These are phyloP conservation scores for Cheiracanthium punctorium DNA, from an alignment of 2,888 invertebrate genomes.

Conservation along the genomic window DNA sequence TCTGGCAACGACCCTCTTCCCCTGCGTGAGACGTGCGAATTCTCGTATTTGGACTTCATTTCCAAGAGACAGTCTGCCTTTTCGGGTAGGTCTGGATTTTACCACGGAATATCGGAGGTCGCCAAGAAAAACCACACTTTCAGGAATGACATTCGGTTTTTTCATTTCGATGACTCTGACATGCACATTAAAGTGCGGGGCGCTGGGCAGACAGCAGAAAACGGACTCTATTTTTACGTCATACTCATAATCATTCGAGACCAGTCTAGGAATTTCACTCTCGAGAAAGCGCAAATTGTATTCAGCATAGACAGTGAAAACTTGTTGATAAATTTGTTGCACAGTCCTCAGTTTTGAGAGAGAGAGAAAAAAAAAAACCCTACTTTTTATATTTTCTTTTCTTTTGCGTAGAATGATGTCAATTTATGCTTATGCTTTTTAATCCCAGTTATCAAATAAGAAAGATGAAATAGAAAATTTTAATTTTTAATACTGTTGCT, in stretches of 20 bases:
- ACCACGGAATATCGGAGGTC: conserved; percentile 55
- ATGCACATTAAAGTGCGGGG: conserved; percentile 60
- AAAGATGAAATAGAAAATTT: too few species aligned
- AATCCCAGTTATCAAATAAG: too few species aligned
- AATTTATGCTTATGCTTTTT: too few species aligned
- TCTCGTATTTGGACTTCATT: conserved; percentile 49
- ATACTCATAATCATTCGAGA: conserved; percentile 48
- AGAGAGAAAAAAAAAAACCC: too few species aligned
- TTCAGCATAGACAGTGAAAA: conserved; percentile 60
- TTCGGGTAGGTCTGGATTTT: conserved; percentile 51
- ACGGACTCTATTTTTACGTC: conserved; percentile 49
- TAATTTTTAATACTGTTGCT: too few species aligned
- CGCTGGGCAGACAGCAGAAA: conserved; percentile 48
- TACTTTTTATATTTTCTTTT: too few species aligned
- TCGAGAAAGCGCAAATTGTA: conserved; percentile 56
- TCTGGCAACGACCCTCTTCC: conserved; percentile 47
- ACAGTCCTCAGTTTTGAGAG: conserved; percentile 52
- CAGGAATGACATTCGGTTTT: conserved; percentile 61
- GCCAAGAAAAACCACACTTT: conserved; percentile 49
- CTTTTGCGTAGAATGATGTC: too few species aligned
- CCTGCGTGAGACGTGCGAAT: conserved; percentile 51
- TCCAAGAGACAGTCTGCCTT: conserved; percentile 52
- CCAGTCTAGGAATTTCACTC: conserved; percentile 56
- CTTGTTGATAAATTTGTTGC: conserved; percentile 51
- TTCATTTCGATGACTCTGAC: conserved; percentile 59